phyloP scores from a whole-genome alignment of 2,888 invertebrate species.

The Rhyacophila evoluta region DNA sequence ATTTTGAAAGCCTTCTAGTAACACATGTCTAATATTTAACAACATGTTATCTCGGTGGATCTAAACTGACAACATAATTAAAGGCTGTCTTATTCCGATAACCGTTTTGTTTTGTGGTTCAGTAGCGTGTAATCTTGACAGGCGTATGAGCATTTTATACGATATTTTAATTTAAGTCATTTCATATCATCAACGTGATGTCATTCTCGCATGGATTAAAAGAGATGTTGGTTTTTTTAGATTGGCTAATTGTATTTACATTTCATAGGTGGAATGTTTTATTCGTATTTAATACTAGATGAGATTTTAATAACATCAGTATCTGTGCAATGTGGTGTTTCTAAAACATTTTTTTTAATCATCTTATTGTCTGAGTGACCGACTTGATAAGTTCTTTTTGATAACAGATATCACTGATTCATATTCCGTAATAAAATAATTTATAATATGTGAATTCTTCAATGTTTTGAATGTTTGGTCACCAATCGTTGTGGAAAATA shows the following conservation, averaged over 20 bases:
- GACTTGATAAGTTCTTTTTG: too few relatives aligned
- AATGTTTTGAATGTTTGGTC: too few relatives aligned
- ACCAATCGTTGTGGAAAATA: too few relatives aligned
- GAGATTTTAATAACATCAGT: background rate
- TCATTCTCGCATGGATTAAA: background rate
- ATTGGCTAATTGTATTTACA: background rate
- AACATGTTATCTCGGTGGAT: background rate
- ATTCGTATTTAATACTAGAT: background rate
- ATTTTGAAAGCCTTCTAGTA: background rate
- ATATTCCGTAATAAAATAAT: too few relatives aligned
- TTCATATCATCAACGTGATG: background rate
- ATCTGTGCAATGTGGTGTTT: too few relatives aligned
- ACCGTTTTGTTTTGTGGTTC: background rate
- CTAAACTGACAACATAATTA: constrained; percentile 15
- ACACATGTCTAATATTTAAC: constrained; percentile 8
- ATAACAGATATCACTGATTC: too few relatives aligned
- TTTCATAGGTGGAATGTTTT: background rate
- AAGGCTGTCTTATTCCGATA: constrained; percentile 11
- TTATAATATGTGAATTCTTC: too few relatives aligned
- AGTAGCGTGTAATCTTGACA: background rate
- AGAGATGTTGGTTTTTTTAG: background rate
- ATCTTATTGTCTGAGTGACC: too few relatives aligned
- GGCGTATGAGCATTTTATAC: background rate
- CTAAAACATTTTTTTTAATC: too few relatives aligned
- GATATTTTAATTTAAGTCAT: background rate